phyloP scores from a whole-genome alignment of 2,797 vertebrate genomes.

The Spinus pinus region DNA sequence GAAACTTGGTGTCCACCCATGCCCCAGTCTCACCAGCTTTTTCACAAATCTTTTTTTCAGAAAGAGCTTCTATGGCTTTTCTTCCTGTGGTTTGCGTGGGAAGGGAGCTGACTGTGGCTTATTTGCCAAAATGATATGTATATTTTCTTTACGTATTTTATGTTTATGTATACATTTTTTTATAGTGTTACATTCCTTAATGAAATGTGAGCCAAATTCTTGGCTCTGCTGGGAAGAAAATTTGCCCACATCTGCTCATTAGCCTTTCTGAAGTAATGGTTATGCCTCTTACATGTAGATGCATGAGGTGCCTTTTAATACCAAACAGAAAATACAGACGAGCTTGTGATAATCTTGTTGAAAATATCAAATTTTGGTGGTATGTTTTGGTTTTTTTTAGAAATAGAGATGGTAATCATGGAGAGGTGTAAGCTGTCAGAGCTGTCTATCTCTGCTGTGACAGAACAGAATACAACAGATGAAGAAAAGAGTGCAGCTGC shows the following conservation, averaged over 20 bases:
- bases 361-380: not conserved
- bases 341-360: not conserved
- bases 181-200: not conserved
- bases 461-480: slow-evolving; percentile 94
- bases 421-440: slow-evolving; percentile 89
- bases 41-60: not conserved
- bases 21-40: not conserved
- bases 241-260: not conserved
- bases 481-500: slow-evolving; percentile 94
- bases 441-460: slow-evolving; percentile 67
- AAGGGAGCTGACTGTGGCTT: not conserved
- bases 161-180: not conserved
- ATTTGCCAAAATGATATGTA: not conserved
- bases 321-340: not conserved
- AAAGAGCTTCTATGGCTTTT: not conserved
- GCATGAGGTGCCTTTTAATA: not conserved
- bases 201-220: not conserved
- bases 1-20: not conserved
- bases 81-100: not conserved
- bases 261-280: not conserved
- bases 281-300: not conserved
- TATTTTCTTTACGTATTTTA: not conserved
- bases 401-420: slow-evolving; percentile 99
- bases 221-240: not conserved
- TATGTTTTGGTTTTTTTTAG: slow-evolving; percentile 63